Base-by-base conservation (phyloP, 2,113 vertebrate genomes). In the Engraulis encrasicolus region DNA sequence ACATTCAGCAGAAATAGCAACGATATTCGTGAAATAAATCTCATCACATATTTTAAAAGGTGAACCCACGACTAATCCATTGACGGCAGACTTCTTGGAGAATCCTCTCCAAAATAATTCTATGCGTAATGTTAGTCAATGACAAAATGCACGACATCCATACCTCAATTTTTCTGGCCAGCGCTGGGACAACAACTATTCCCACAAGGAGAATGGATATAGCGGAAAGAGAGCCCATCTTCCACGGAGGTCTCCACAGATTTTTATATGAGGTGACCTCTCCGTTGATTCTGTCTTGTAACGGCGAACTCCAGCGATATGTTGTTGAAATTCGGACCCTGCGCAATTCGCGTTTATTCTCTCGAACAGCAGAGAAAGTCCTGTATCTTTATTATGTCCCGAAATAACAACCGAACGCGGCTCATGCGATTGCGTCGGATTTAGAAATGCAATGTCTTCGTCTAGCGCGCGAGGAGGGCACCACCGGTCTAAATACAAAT, bases 131-230 rank as follows among this genome's bases (percentile, higher is more conserved):
- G 20, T 58, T 23, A 58, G 15, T 12, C 27, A 74, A 31, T 12
- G 66, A 34, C 27, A 71, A 71, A 74, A 12, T 31, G 12, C 66
- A 74, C 66, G 31, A 74, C 15, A 74, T 74, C 78, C 93, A 12
- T 90, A 97, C 97, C 96, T 97, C 97, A 50, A 97, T 96, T 37
- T 97, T 97, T 0, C 95, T 95, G 50, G 95, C 93, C 84, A 96
- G 85, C 12, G 90, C 88, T 15, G 96, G 96, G 58, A 94, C 95
- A 45, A 94, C 89, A 1, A 96, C 88, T 74, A 74, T 74, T 84
- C 87, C 94, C 90, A 96, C 48, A 50, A 96, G 79, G 0, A 96
- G 87, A 82, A 94, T 86, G 6, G 94, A 86, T 81, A 93, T 90
- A 49, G 91, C 93, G 6, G 93, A 91, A 86, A 95, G 50, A 71